Conservation (phyloP, 2,888 invertebrate genomes). For the Phoenoteleia sp. region DNA sequence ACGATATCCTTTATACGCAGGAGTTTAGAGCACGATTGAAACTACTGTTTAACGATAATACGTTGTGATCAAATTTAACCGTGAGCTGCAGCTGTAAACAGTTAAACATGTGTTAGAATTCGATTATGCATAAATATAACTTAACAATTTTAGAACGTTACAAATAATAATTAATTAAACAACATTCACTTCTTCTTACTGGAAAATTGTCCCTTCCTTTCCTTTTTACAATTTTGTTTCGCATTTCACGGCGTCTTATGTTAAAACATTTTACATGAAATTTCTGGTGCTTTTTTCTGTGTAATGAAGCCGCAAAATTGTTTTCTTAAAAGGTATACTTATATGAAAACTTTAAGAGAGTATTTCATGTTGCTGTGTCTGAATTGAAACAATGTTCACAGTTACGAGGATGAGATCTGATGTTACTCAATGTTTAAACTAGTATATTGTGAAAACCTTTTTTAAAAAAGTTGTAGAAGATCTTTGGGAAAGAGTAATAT, state of each 20-base stretch:
- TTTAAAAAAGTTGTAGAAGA: conserved; percentile 37
- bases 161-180: not conserved
- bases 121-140: not conserved
- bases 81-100: conserved; percentile 11
- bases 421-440: conserved; percentile 41
- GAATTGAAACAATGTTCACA: conserved; percentile 8
- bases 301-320: conserved; percentile 34
- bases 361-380: not conserved
- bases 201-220: not conserved
- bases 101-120: not conserved
- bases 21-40: conserved; percentile 34
- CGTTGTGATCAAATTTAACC: conserved; percentile 22
- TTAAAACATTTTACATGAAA: not conserved
- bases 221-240: not conserved
- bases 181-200: too few species aligned
- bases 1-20: conserved; percentile 22
- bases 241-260: not conserved
- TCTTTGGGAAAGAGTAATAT: too few species aligned
- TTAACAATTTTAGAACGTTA: too few species aligned
- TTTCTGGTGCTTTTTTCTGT: not conserved
- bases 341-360: conserved; percentile 24
- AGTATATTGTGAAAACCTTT: conserved; percentile 15
- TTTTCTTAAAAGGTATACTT: conserved; percentile 21
- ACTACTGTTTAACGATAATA: conserved; percentile 34
- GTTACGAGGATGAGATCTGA: conserved; percentile 12